phyloP scores from a whole-genome alignment of 2,888 invertebrate genomes.

The Pheosia tremula region DNA sequence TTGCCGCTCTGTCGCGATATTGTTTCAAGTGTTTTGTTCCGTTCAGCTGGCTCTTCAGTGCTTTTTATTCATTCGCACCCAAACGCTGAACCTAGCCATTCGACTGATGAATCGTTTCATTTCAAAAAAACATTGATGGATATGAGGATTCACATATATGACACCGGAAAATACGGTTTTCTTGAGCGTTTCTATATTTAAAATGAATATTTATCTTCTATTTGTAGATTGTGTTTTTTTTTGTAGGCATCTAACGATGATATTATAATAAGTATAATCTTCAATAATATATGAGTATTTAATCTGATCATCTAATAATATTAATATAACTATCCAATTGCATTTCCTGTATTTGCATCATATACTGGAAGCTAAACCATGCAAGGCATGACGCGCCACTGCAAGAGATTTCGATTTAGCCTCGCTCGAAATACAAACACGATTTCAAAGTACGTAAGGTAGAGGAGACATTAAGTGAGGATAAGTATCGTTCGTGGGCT shows the following conservation, averaged over 20 bases:
- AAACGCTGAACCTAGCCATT: constrained; percentile 53
- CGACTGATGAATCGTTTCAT: constrained; percentile 49
- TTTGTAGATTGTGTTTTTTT: no score
- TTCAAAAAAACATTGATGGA: constrained; percentile 44
- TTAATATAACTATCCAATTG: no score
- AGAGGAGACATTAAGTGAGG: constrained; percentile 58
- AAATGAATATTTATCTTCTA: no score
- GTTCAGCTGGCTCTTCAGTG: constrained; percentile 62
- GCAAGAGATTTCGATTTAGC: not conserved
- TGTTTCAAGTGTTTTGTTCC: constrained; percentile 79
- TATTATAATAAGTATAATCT: no score
- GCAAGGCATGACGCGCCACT: not conserved
- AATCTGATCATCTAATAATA: no score
- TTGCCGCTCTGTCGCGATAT: constrained; percentile 80
- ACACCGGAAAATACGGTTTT: constrained; percentile 5
- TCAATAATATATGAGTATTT: no score
- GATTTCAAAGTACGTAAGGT: constrained; percentile 42
- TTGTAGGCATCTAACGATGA: no score
- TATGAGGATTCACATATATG: constrained; percentile 14
- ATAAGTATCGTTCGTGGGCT: constrained; percentile 61
- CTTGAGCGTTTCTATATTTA: not conserved
- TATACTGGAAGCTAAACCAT: not conserved
- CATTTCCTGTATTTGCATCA: no score
- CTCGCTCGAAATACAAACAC: constrained; percentile 33
- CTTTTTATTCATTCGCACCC: constrained; percentile 69